A percentile compares a stretch with the other conserved stretches of the same genome.
These are phyloP conservation scores for Pontoporia blainvillei DNA, from an alignment of 2,113 vertebrate species.

Conservation along the genomic window DNA sequence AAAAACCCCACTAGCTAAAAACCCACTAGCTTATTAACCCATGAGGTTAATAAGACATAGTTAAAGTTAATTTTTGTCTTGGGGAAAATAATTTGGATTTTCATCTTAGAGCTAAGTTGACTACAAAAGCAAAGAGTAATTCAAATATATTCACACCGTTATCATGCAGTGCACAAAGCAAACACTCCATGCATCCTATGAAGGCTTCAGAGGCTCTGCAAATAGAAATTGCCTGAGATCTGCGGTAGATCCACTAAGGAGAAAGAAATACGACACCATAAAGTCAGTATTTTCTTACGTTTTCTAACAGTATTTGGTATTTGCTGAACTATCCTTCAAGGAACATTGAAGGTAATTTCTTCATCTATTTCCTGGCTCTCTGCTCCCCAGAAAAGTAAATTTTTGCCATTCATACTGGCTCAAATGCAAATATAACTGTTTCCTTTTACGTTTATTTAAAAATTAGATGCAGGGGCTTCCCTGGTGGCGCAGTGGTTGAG, in stretches of 20 bases:
- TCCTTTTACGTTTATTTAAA: background rate
- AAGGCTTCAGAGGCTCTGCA: background rate
- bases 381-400: background rate
- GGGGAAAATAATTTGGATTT: slow-evolving; percentile 66
- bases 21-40: background rate
- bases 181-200: background rate
- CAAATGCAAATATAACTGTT: slow-evolving; percentile 31
- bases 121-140: slow-evolving; percentile 68
- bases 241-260: background rate
- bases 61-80: slow-evolving; percentile 44
- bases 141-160: slow-evolving; percentile 50
- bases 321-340: slow-evolving; percentile 35
- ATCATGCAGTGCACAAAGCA: background rate
- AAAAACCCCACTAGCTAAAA: background rate
- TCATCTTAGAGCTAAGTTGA: slow-evolving; percentile 55
- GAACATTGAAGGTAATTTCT: slow-evolving; percentile 29
- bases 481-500: too few relatives aligned
- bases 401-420: background rate
- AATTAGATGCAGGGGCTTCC: background rate
- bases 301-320: slow-evolving; percentile 34
- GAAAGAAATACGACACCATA: background rate
- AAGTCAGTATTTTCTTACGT: slow-evolving; percentile 48
- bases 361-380: slow-evolving; percentile 22
- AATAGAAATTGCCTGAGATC: slow-evolving; percentile 8
- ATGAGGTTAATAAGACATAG: background rate